A percentile compares a stretch with the other conserved stretches of the same genome.
Conservation (phyloP, 2,797 vertebrate genomes). For the Mormyrops boulengeri region DNA sequence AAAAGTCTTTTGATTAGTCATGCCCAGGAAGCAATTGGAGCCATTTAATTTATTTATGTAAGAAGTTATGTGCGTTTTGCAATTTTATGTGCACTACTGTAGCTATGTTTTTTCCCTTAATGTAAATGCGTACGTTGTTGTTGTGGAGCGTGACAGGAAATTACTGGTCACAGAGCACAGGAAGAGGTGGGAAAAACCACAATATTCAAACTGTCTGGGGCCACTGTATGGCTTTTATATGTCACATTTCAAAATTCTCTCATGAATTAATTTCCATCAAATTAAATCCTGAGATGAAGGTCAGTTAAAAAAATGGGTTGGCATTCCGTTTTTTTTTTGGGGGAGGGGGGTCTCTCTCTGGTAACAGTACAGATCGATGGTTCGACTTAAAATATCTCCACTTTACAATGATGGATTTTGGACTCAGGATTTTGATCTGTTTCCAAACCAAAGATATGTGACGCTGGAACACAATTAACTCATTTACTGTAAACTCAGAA, state of each 20-base stretch:
- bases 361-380: neutral
- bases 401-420: neutral
- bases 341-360: neutral
- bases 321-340: neutral
- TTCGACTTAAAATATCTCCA: neutral
- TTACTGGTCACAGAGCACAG: neutral
- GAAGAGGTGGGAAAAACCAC: neutral
- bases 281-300: neutral
- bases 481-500: too few relatives aligned
- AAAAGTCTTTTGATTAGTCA: neutral
- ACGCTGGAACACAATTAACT: too few relatives aligned
- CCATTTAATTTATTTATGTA: neutral
- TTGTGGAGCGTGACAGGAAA: neutral
- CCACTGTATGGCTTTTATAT: neutral
- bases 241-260: neutral
- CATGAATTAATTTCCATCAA: neutral
- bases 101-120: neutral
- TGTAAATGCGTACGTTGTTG: neutral
- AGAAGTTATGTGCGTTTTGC: neutral
- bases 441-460: neutral
- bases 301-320: neutral
- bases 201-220: neutral
- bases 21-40: neutral
- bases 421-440: neutral
- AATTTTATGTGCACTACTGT: neutral